Percentiles rank a stretch among this genome's conserved stretches.
Evolutionary conservation across 2,797 vertebrate genomes (phyloP).

Genomic region (Poecile montanus): DNA sequence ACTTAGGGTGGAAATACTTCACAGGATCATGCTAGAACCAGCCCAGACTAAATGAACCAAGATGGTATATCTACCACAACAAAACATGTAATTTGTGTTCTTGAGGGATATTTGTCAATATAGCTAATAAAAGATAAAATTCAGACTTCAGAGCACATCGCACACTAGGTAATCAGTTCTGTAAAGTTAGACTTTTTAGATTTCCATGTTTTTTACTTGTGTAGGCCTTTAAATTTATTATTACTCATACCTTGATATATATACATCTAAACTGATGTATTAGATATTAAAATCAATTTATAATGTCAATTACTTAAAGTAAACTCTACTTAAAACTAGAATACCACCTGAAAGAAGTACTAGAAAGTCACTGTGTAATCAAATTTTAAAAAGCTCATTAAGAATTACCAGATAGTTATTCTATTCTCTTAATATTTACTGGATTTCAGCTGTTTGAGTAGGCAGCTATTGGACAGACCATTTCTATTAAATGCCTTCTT

Average conservation of each 20-base stretch:
- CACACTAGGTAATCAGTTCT: neutral
- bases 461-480: neutral
- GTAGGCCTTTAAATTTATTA: neutral
- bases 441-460: neutral
- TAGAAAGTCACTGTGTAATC: neutral
- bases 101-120: neutral
- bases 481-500: neutral
- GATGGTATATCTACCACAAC: neutral
- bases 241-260: neutral
- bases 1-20: neutral
- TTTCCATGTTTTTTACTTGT: neutral
- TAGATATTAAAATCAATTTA: neutral
- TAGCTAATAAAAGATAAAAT: neutral
- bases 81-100: neutral
- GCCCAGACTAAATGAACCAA: neutral
- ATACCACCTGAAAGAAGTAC: neutral
- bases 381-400: neutral
- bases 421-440: neutral
- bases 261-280: neutral
- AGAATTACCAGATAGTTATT: neutral
- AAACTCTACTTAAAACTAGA: neutral
- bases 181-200: neutral
- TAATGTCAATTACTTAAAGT: neutral
- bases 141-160: neutral
- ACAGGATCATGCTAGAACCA: neutral